phyloP scores from a whole-genome alignment of 1,140 invertebrate species.

The Pogonomyrmex californicus region DNA sequence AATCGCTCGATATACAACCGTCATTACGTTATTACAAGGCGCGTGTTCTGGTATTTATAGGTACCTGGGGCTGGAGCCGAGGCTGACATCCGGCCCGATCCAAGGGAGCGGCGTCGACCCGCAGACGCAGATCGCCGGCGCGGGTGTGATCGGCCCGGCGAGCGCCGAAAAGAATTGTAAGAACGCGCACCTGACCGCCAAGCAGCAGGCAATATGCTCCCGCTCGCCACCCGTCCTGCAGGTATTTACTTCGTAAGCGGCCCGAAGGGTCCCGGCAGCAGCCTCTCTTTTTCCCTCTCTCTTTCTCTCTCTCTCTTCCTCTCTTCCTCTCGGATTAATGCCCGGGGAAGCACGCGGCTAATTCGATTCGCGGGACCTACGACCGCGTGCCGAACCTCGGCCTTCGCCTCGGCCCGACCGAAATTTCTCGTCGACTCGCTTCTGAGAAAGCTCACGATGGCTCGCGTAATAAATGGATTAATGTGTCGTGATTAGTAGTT shows the following conservation, averaged over 20 bases:
- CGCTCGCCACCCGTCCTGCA: constrained; percentile 85
- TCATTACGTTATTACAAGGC: constrained; percentile 28
- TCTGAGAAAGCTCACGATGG: constrained; percentile 16
- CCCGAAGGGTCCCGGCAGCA: constrained; percentile 16
- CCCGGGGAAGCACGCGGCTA: constrained; percentile 72
- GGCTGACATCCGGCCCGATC: constrained; percentile 75
- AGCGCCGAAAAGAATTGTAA: constrained; percentile 86
- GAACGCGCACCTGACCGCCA: constrained; percentile 83
- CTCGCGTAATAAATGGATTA: constrained; percentile 14
- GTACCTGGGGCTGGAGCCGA: constrained; percentile 84
- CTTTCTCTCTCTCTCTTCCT: constrained; percentile 15
- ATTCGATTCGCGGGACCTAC: constrained; percentile 69
- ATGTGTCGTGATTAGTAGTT: constrained; percentile 37
- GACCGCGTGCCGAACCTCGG: constrained; percentile 47
- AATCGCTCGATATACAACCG: constrained; percentile 26
- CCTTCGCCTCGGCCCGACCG: constrained; percentile 18
- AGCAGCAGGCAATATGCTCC: constrained; percentile 85
- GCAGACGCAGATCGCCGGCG: constrained; percentile 67
- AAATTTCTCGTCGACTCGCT: constrained; percentile 20
- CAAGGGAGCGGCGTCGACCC: constrained; percentile 69
- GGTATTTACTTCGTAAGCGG: constrained; percentile 78
- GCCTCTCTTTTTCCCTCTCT: neutral
- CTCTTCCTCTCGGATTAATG: constrained; percentile 66
- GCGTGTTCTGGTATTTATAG: constrained; percentile 76
- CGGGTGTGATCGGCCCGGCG: constrained; percentile 83